Evolutionary conservation across 2,797 vertebrate genomes (phyloP).

Genomic region (Anguilla anguilla): DNA sequence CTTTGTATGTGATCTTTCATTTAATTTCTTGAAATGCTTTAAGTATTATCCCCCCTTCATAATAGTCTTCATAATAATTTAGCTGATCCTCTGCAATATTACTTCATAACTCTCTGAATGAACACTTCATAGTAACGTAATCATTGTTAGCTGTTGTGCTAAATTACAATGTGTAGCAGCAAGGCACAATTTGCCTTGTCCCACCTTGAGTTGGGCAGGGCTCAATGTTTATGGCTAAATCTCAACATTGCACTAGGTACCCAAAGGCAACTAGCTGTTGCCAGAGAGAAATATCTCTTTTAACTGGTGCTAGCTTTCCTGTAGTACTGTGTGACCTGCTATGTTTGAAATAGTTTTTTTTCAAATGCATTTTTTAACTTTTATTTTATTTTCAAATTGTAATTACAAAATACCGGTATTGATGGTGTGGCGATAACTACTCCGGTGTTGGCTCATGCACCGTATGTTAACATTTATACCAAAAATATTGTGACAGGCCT

Average conservation of each 20-base stretch:
- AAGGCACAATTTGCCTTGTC: background rate
- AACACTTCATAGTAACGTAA: background rate
- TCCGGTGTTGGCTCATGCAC: too few relatives aligned
- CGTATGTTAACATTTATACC: too few relatives aligned
- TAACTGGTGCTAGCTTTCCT: background rate
- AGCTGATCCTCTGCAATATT: background rate
- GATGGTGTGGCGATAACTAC: too few relatives aligned
- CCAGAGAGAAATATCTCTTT: background rate
- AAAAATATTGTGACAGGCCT: too few relatives aligned
- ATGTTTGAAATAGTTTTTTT: background rate
- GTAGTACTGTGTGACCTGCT: background rate
- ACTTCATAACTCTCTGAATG: background rate
- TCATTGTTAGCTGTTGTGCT: background rate
- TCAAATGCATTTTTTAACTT: background rate
- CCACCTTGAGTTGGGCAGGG: background rate
- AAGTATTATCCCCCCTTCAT: background rate
- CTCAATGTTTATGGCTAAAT: background rate
- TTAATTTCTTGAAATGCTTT: background rate
- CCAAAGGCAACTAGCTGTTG: background rate
- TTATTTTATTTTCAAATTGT: too few relatives aligned
- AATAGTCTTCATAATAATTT: background rate
- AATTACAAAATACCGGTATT: too few relatives aligned
- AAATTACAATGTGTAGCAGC: background rate
- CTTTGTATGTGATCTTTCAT: background rate
- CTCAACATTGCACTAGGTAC: background rate